Percentiles rank a stretch among this genome's conserved stretches.
Evolutionary conservation across 2,888 invertebrate genomes (phyloP).

Genomic region (Yponomeuta plumbellus): DNA sequence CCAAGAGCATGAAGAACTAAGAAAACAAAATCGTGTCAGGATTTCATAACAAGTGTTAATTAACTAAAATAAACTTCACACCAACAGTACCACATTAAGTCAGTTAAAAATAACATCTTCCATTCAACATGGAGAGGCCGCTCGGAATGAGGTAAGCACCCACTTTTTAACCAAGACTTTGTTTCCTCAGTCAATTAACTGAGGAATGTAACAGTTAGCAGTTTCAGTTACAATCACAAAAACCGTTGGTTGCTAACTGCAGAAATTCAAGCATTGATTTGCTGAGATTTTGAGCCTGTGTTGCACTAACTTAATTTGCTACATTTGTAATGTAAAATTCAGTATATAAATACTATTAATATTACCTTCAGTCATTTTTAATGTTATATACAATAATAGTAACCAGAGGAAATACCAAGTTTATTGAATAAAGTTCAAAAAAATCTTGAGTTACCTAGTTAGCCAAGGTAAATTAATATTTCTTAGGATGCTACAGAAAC

Average conservation of each 20-base stretch:
- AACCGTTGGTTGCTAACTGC: background rate
- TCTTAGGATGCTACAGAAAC: too few species aligned
- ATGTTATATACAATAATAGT: too few species aligned
- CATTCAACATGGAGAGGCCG: background rate
- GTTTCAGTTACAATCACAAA: background rate
- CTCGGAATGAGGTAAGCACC: background rate
- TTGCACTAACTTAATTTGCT: too few species aligned
- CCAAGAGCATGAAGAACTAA: background rate
- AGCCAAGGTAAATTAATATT: too few species aligned
- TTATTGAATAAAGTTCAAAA: too few species aligned
- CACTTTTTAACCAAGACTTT: background rate
- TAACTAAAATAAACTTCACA: background rate
- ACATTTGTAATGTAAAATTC: too few species aligned
- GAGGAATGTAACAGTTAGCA: background rate
- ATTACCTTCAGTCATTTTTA: too few species aligned
- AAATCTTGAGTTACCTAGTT: too few species aligned
- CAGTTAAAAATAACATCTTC: background rate
- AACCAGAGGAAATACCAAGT: too few species aligned
- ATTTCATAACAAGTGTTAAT: background rate
- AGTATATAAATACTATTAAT: too few species aligned
- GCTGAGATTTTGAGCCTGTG: too few species aligned
- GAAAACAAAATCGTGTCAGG: background rate
- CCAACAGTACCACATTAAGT: background rate
- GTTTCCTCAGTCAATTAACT: background rate
- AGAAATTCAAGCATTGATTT: too few species aligned